Base-by-base conservation (phyloP, 2,797 vertebrate species). In the Channa striata region DNA sequence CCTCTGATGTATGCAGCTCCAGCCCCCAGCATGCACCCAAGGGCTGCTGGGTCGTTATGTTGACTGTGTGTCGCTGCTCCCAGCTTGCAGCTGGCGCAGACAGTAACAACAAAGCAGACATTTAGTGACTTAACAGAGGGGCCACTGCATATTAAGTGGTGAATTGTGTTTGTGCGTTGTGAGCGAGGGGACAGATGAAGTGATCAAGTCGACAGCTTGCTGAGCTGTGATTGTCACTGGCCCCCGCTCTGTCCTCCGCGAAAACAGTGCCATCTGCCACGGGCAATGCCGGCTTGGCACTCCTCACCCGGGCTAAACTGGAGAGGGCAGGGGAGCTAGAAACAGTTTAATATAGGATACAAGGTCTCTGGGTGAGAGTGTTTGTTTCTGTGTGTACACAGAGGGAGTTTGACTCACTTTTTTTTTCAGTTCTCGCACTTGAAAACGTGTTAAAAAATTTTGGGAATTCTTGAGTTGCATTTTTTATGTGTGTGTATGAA, bases 121-220 rank as follows among this genome's bases (percentile, higher is more conserved):
- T 88, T 89, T 86, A 82, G 82, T 79, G 83, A 88, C 76, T 83
- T 82, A 74, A 76, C 80, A 75, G 67, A 84, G 74, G n/a, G 62
- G 63, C 68, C 20, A 40, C 68, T 25, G 65, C 68, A 69, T 67
- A 81, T 74, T 61, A 81, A 61, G 68, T 62, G 59, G 68, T 34
- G 82, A 36, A 47, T 61, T 64, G 65, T 52, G 59, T 59, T 52
- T 49, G 42, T 78, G 70, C 69, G 71, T 54, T 61, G 74, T 52
- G 74, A 69, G 73, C 1, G 66, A 82, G 90, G 78, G 80, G 82
- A 84, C 86, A 91, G 88, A 91, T 92, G 89, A 91, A 93, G 82
- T 73, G 86, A 92, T 93, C 91, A 90, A 88, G 83, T 89, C 83
- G 80, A 88, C 90, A 91, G 91, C 88, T 91, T 92, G 89, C 82